Evolutionary conservation across 53 echinoderm and acorn worm genomes (phyloP).

Genomic region (Zoroaster sp.): DNA sequence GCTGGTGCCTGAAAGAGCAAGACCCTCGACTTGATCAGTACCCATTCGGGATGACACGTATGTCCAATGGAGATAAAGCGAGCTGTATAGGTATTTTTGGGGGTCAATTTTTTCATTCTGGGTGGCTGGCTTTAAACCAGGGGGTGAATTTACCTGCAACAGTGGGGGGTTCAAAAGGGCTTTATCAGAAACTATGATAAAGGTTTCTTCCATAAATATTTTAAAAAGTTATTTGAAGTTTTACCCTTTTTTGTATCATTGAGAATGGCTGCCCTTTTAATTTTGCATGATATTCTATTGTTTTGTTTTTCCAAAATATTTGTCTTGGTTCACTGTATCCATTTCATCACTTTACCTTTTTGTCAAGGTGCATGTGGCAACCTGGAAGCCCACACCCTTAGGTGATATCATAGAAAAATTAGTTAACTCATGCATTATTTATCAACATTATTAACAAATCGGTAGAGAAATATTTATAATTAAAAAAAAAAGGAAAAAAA

Average conservation of each 20-base stretch:
- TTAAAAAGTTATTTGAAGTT: neutral
- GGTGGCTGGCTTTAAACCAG: conserved; percentile 16
- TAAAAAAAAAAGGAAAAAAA: too few species aligned
- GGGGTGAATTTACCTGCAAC: neutral
- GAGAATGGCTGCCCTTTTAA: neutral
- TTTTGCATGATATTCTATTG: neutral
- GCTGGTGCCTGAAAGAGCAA: conserved; percentile 45
- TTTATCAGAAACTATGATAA: too few species aligned
- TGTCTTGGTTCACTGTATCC: neutral
- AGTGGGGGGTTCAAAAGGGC: too few species aligned
- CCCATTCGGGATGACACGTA: conserved; percentile 30
- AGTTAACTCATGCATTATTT: too few species aligned
- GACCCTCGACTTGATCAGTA: conserved; percentile 62
- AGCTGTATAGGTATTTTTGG: conserved; percentile 59
- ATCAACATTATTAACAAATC: too few species aligned
- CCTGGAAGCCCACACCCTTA: too few species aligned
- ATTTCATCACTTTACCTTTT: too few species aligned
- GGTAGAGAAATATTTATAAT: too few species aligned
- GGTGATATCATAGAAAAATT: too few species aligned
- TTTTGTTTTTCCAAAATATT: neutral
- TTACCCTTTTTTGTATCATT: neutral
- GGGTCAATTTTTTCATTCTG: conserved; percentile 54
- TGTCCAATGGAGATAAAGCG: conserved; percentile 63
- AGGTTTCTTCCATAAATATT: neutral
- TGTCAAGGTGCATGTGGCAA: too few species aligned